Evolutionary conservation across 2,888 invertebrate species (phyloP), one percentile per base, ranked within the genome.

Genomic region (Aproaerema taeniolella): DNA sequence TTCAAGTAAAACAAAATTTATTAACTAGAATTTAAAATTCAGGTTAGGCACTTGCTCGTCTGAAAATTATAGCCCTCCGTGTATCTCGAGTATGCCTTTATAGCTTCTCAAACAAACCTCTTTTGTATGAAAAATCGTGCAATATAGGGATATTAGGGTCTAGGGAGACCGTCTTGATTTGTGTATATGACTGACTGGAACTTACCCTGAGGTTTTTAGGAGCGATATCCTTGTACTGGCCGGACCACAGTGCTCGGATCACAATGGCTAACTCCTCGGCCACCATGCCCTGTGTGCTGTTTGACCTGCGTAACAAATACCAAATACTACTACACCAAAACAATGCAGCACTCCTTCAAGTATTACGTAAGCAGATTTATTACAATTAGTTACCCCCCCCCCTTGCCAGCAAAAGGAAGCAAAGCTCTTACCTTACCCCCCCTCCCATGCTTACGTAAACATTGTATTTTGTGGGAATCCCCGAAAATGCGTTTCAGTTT

Each of bases 251-350:
- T 47, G 92, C 91, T 55, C 92, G 91, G 38, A 96, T 89, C n/a
- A 95, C 91, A 9, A 92, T 92, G 31, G 94, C 94, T 48, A 95
- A 88, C 75, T 95, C 95, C 60, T 93, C 93, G 0, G 93, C 94
- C 36, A 96, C 91, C 50, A 91, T 91, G 7, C 94, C 94, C 50
- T 89, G 89, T 1, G 91, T 91, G 53, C 88, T 87, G 62, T 88
- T 88, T 38, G 80, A 81, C 60, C 89, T 89, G 20, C 8, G 20
- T 20, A 6, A 20, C 8, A 20, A n/a, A n/a, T n/a, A 20, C 8
- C 8, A 4, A 20, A 20, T 20, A 8, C 8, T 20, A 8, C 5
- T 20, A 20, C 8, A 20, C 5, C 20, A 6, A 20, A 8, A 8
- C 8, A 20, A 20, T 20, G 8, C 20, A 20, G 8, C 20, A 20